A percentile compares a stretch with the other conserved stretches of the same genome.
Evolutionary conservation across 2,888 invertebrate genomes (phyloP).

Genomic region (Trachelus iudaicus): DNA sequence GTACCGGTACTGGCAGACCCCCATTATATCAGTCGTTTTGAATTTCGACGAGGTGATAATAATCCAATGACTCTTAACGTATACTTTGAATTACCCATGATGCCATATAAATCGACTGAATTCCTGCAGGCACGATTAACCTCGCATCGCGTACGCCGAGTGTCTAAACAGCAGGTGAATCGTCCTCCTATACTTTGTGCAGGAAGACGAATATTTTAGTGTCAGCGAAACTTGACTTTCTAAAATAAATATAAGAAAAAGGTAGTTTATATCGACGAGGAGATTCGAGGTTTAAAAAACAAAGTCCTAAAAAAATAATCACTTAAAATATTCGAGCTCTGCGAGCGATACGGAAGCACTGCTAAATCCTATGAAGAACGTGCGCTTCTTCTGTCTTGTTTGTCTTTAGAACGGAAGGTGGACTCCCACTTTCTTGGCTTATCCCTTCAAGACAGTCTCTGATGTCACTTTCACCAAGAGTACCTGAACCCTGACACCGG

Average conservation of each 20-base stretch:
- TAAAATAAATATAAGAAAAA: too few relatives aligned
- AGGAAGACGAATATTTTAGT: neutral
- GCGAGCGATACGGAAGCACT: neutral
- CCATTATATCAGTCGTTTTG: neutral
- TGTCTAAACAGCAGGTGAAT: neutral
- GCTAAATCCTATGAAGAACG: neutral
- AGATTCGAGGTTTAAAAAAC: neutral
- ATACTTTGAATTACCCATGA: neutral
- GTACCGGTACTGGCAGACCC: neutral
- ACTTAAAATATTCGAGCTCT: too few relatives aligned
- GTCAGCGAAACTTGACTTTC: neutral
- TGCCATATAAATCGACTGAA: neutral
- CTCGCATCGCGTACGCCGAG: neutral
- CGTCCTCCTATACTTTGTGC: neutral
- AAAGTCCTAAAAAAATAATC: conserved; percentile 1
- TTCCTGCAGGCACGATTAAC: neutral
- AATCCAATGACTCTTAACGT: neutral
- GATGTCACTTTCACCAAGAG: neutral
- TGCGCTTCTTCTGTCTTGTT: neutral
- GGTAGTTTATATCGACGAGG: too few relatives aligned
- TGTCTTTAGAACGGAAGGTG: neutral
- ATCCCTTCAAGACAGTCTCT: neutral
- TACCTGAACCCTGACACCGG: neutral
- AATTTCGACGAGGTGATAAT: neutral
- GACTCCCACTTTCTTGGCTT: neutral